These are phyloP conservation scores for Penaeus monodon DNA, from an alignment of 2,888 invertebrate species.

Conservation along the genomic window DNA sequence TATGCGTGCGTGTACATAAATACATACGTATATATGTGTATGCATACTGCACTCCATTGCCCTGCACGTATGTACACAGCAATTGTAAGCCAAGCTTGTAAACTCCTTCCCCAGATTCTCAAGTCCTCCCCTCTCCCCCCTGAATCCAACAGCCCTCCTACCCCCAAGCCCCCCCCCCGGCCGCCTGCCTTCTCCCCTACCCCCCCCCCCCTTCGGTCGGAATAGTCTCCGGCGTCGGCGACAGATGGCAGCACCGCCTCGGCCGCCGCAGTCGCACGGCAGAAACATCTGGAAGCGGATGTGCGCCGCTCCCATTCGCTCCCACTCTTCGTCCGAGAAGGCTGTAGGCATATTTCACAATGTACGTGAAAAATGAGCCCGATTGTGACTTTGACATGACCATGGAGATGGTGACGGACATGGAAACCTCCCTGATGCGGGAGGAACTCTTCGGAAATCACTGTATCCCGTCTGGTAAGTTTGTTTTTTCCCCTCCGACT, in stretches of 20 bases:
- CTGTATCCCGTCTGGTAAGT: slow-evolving; percentile 50
- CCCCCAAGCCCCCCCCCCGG: too few relatives aligned
- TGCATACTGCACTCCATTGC: too few relatives aligned
- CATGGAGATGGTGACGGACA: slow-evolving; percentile 53
- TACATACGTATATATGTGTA: too few relatives aligned
- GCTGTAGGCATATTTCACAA: slow-evolving; percentile 1
- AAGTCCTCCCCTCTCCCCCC: background rate
- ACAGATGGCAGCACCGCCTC: slow-evolving; percentile 40
- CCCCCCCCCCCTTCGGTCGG: background rate
- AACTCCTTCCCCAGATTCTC: too few relatives aligned
- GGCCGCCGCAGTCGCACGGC: slow-evolving; percentile 27
- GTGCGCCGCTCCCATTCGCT: background rate
- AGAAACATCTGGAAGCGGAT: slow-evolving; percentile 22
- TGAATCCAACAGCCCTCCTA: too few relatives aligned
- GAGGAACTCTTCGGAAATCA: slow-evolving; percentile 52
- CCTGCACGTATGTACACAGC: too few relatives aligned
- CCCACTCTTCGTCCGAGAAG: background rate
- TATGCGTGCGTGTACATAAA: too few relatives aligned
- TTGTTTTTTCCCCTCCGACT: background rate
- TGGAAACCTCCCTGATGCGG: slow-evolving; percentile 38
- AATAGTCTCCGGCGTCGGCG: background rate
- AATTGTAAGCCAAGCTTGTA: too few relatives aligned
- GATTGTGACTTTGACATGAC: slow-evolving; percentile 52
- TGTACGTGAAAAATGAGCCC: slow-evolving; percentile 54
- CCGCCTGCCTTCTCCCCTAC: too few relatives aligned